phyloP scores from a whole-genome alignment of 1,140 invertebrate genomes.

The Vollenhovia emeryi region DNA sequence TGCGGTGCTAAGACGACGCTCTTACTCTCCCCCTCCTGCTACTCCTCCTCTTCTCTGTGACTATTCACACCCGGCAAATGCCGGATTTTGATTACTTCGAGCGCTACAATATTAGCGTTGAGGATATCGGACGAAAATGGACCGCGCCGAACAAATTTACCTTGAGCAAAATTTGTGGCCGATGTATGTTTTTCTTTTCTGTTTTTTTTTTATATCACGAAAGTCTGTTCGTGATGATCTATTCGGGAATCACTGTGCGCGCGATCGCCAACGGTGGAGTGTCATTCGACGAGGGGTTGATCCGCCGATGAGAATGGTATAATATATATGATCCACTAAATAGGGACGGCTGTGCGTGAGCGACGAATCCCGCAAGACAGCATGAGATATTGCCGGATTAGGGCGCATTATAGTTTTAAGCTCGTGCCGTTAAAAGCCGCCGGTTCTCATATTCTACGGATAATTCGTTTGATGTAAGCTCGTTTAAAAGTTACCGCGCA shows the following conservation, averaged over 20 bases:
- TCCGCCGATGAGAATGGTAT: conserved; percentile 77
- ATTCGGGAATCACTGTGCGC: conserved; percentile 15
- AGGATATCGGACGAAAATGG: conserved; percentile 2
- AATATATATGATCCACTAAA: conserved; percentile 82
- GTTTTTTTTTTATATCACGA: neutral
- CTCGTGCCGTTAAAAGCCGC: conserved; percentile 73
- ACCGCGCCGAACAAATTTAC: neutral
- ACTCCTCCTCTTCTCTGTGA: neutral
- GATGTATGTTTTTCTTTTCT: neutral
- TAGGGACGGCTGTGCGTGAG: conserved; percentile 78
- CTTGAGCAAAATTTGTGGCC: neutral
- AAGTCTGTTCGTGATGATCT: conserved; percentile 4
- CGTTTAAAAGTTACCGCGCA: conserved; percentile 42
- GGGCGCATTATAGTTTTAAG: conserved; percentile 82
- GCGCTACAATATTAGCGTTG: neutral
- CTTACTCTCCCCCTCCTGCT: conserved; percentile 18
- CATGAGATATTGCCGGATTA: conserved; percentile 82
- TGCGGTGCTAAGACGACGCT: conserved; percentile 79
- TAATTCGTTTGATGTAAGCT: conserved; percentile 54
- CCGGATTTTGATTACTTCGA: conserved; percentile 60
- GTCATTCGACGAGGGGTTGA: conserved; percentile 78
- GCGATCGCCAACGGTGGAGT: conserved; percentile 59
- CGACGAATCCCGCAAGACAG: conserved; percentile 81
- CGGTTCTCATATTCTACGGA: conserved; percentile 74
- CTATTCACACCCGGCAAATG: conserved; percentile 48